Evolutionary conservation across 2,113 vertebrate species (phyloP).

Genomic region (Hemichromis elongatus): DNA sequence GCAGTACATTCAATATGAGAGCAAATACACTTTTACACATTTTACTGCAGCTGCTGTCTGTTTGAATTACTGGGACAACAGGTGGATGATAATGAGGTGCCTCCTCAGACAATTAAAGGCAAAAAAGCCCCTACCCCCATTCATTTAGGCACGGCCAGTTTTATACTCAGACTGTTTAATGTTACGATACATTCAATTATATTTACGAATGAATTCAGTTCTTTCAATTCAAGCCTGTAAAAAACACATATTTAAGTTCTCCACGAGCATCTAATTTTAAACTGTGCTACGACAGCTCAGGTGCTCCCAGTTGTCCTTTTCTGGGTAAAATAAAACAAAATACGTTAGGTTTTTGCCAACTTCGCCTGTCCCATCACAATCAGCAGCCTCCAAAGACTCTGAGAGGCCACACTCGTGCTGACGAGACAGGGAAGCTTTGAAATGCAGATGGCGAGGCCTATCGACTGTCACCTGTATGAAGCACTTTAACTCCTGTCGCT

Average conservation of each 20-base stretch:
- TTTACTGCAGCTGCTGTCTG: not conserved
- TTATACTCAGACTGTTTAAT: not conserved
- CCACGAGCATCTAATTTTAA: not conserved
- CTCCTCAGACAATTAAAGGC: not conserved
- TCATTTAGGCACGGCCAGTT: not conserved
- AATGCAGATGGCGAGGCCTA: slow-evolving; percentile 66
- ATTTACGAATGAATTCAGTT: not conserved
- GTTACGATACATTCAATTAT: not conserved
- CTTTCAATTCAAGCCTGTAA: not conserved
- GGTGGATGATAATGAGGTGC: not conserved
- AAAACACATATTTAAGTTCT: not conserved
- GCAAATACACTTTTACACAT: not conserved
- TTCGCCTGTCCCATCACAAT: not conserved
- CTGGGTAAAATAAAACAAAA: not conserved
- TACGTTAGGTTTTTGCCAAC: not conserved
- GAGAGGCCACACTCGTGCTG: not conserved
- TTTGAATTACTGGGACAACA: not conserved
- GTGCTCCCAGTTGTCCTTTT: not conserved
- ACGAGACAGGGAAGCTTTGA: slow-evolving; percentile 53
- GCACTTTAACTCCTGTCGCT: slow-evolving; percentile 58
- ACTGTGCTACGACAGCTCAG: not conserved
- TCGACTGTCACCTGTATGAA: slow-evolving; percentile 70
- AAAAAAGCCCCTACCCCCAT: not conserved
- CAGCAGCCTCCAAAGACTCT: not conserved
- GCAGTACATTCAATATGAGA: not conserved